Evolutionary conservation across 2,797 vertebrate species (phyloP), one percentile per base, ranked within the genome.

Genomic region (Myotis planiceps): DNA sequence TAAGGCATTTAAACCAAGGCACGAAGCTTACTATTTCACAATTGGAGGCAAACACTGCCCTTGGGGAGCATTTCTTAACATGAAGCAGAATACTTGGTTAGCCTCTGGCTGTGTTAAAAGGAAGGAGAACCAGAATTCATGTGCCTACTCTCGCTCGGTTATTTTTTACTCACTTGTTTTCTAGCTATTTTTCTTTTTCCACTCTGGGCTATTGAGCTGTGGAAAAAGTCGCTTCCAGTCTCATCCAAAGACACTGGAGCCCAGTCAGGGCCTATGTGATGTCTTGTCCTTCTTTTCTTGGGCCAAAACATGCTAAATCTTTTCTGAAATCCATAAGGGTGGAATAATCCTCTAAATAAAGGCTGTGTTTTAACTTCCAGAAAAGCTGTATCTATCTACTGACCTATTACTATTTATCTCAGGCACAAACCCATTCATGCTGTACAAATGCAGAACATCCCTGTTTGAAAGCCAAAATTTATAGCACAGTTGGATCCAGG

Each of bases 1-100:
- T 34, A n/a, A 68, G 25, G 27, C 75, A 32, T 94, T 88, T 80
- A 91, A 94, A 95, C 10, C 19, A 85, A n/a, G 29, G 55, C 23
- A 29, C 14, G 9, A 42, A 92, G 8, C n/a, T 66, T 18, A 71
- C 37, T 29, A 18, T 42, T 87, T 93, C 90, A 93, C 21, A 76
- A 88, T 47, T 88, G 91, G 76, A 92, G 34, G 39, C 18, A 94
- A 95, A 89, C 37, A 45, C 42, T 83, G 92, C 47, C 51, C 49
- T 47, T 16, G 19, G 60, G 68, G 49, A 82, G 14, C 21, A 55
- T 81, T 95, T 97, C 42, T 92, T 88, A 86, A 45, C 12, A 34
- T 69, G 78, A 25, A 87, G n/a, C 19, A 93, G 45, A 85, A 78
- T 88, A 4, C 27, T 37, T 81, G 75, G 34, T 78, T 86, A 71